Percentiles rank a stretch among this genome's conserved stretches.
These are phyloP conservation scores for Heliothis virescens DNA, from an alignment of 1,140 invertebrate species.

Conservation along the genomic window DNA sequence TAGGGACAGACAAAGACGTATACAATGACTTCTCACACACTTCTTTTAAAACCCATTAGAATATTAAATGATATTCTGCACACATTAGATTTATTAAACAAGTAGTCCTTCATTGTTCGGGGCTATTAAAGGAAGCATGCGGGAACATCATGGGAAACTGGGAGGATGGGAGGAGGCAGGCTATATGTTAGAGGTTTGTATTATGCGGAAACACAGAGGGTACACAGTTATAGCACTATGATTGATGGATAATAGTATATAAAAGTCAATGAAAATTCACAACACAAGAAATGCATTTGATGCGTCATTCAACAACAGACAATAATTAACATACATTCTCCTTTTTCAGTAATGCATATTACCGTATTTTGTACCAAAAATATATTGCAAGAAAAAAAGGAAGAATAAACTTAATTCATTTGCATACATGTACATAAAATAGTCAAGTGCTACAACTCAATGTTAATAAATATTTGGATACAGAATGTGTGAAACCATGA, in stretches of 20 bases:
- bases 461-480: constrained; percentile 1
- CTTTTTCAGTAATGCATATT: constrained; percentile 43
- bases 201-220: constrained; percentile 4
- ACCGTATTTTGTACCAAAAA: constrained; percentile 32
- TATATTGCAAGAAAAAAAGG: constrained; percentile 26
- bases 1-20: constrained; percentile 55
- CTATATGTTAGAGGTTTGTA: constrained; percentile 23
- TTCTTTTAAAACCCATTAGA: constrained; percentile 85
- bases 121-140: constrained; percentile 86
- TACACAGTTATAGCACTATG: constrained; percentile 28
- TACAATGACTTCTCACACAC: constrained; percentile 74
- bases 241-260: constrained; percentile 19
- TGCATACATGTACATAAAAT: constrained; percentile 23
- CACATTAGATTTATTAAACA: constrained; percentile 76
- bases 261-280: constrained; percentile 34
- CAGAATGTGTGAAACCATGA: constrained; percentile 17
- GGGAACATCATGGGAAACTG: constrained; percentile 65
- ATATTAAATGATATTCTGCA: constrained; percentile 82
- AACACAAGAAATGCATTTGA: constrained; percentile 20
- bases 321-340: constrained; percentile 12
- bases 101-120: constrained; percentile 62
- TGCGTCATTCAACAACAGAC: constrained; percentile 29
- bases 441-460: constrained; percentile 15
- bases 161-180: constrained; percentile 55
- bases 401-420: constrained; percentile 15